These are phyloP conservation scores for Machaerirhynchus nigripectus DNA, from an alignment of 2,113 vertebrate genomes.

Conservation along the genomic window DNA sequence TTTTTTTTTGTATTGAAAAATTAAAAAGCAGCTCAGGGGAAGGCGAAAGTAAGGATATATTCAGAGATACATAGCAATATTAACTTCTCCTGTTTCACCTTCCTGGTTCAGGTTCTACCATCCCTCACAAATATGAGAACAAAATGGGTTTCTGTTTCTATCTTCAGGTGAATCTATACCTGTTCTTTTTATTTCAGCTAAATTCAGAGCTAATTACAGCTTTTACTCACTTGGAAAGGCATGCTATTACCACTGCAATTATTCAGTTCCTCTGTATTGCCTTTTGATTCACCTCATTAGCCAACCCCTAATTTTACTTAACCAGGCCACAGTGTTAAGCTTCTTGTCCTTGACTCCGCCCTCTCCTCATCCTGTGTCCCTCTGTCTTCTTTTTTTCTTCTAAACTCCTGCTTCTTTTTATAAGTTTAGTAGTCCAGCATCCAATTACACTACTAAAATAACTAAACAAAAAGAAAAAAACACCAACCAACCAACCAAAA, in stretches of 20 bases:
- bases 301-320: constrained; percentile 33
- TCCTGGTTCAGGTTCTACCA: neutral
- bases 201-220: constrained; percentile 21
- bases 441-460: neutral
- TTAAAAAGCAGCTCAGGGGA: neutral
- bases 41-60: neutral
- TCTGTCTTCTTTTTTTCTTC: neutral
- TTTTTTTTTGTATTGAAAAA: neutral
- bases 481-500: neutral
- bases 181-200: neutral
- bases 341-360: neutral
- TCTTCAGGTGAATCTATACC: neutral
- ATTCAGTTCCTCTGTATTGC: constrained; percentile 20
- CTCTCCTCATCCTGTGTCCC: neutral
- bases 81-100: neutral
- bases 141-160: constrained; percentile 1
- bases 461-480: neutral
- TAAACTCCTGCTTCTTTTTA: neutral
- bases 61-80: neutral
- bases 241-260: constrained; percentile 14
- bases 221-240: constrained; percentile 21
- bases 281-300: constrained; percentile 51
- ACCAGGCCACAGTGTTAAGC: neutral
- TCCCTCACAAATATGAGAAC: neutral
- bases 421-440: neutral